phyloP scores from a whole-genome alignment of 1,140 invertebrate species.

The Leptinotarsa defecta region DNA sequence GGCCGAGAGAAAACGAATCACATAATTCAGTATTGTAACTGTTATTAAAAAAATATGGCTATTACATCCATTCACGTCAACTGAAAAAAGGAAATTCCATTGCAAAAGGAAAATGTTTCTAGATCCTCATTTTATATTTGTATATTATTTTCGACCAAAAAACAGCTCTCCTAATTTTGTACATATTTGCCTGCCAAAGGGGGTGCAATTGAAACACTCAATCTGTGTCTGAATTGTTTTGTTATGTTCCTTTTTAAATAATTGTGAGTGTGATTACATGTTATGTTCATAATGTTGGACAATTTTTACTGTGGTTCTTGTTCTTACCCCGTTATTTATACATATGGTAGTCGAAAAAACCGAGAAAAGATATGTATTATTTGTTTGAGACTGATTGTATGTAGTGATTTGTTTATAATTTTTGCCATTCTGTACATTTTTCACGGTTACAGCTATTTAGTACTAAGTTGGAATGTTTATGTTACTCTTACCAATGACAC shows the following conservation, averaged over 20 bases:
- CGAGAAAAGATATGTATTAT: slow-evolving; percentile 23
- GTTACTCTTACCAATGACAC: slow-evolving; percentile 22
- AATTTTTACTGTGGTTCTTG: slow-evolving; percentile 23
- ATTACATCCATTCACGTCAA: no score
- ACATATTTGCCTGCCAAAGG: not conserved
- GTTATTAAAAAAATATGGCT: no score
- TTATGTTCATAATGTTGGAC: slow-evolving; percentile 29
- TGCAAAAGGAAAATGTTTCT: no score
- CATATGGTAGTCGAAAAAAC: slow-evolving; percentile 14
- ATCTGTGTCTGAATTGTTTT: slow-evolving; percentile 22
- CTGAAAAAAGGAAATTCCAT: no score
- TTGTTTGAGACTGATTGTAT: slow-evolving; percentile 32
- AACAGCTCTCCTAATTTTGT: no score
- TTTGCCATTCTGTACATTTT: slow-evolving; percentile 20
- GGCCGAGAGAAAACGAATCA: no score
- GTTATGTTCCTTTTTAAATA: slow-evolving; percentile 20
- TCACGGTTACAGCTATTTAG: slow-evolving; percentile 16
- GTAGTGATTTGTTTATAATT: slow-evolving; percentile 27
- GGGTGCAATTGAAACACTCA: slow-evolving; percentile 8
- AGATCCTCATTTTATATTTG: no score
- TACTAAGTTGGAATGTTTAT: slow-evolving; percentile 25
- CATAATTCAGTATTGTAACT: no score
- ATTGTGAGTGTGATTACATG: slow-evolving; percentile 25
- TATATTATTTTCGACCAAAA: no score
- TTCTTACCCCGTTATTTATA: not conserved